phyloP scores from a whole-genome alignment of 2,113 vertebrate species.

The Psittacus erithacus region DNA sequence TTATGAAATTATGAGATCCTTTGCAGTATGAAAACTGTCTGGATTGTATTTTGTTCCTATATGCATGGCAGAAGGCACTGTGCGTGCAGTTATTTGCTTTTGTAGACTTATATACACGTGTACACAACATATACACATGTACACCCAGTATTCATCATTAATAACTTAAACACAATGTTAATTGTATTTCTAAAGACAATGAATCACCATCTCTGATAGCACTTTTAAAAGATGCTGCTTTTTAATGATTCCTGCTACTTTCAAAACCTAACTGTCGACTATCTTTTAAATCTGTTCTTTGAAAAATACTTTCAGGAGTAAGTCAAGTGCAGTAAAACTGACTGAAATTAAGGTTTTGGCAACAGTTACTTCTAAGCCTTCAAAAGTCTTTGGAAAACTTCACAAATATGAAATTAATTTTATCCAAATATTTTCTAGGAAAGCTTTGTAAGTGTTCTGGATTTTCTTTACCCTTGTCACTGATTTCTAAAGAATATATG shows the following conservation, averaged over 20 bases:
- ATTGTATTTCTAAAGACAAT: background rate
- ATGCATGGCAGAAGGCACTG: background rate
- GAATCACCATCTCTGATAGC: background rate
- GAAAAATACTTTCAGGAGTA: background rate
- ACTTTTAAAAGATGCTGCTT: background rate
- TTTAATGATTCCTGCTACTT: background rate
- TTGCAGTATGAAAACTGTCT: background rate
- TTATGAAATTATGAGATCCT: background rate
- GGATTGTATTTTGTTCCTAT: background rate
- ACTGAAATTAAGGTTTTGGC: constrained; percentile 19
- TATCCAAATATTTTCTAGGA: constrained; percentile 5
- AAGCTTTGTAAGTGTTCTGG: background rate
- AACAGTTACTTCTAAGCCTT: background rate
- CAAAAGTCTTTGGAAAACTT: background rate
- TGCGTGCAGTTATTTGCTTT: background rate
- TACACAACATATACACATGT: rapidly evolving
- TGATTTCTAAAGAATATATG: constrained; percentile 8
- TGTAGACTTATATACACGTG: background rate
- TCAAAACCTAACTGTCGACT: background rate
- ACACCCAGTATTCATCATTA: background rate
- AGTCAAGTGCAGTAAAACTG: background rate
- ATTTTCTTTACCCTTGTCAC: constrained; percentile 9
- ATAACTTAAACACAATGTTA: background rate
- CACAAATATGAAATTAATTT: constrained; percentile 7
- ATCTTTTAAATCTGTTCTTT: background rate